Evolutionary conservation across 2,797 vertebrate species (phyloP), one percentile per base, ranked within the genome.

Genomic region (Melanotaenia boesemani): DNA sequence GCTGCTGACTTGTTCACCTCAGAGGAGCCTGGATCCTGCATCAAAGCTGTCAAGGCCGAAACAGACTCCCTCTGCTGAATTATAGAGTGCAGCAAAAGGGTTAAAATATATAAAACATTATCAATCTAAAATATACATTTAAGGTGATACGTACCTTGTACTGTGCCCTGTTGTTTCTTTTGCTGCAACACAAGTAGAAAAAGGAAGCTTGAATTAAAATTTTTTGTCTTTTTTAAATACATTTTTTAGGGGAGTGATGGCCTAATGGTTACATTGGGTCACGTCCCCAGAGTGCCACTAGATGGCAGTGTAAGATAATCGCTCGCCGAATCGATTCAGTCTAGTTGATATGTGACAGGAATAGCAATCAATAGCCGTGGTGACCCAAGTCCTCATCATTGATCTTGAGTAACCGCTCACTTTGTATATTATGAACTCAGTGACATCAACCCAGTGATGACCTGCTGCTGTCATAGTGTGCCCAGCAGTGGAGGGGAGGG

Each of bases 21-120:
- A 30, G 92, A 90, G 70, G 92, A 93, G 22, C 86, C 72, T 0
- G 90, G 89, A 41, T 92, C 88, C 20, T 91, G 90, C 91, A 94
- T 92, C 67, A 91, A 81, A 65, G 76, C 15, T 0, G 89, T 92
- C 74, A 95, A 65, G 2, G 80, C 85, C 0, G 94, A 76, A 16
- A 94, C 46, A 41, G 91, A 93, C 70, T 93, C 93, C 4, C 48
- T 69, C 58, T 89, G 80, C 76, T 86, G 76, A 41, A 24, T 69
- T 22, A 65, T 2, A 28, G 9, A 22, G 5, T 9, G 7, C 28
- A 32, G 55, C 54, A 46, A 34, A 77, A 62, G 1, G 16, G 15
- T 24, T 11, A 10, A 24, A 5, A 46, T 9, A 44, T n/a, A n/a
- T 20, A 12, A 41, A 28, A 1, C 12, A 6, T 26, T 15, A 18